Conservation (phyloP, 2,797 vertebrate genomes). For the Loriculus beryllinus region DNA sequence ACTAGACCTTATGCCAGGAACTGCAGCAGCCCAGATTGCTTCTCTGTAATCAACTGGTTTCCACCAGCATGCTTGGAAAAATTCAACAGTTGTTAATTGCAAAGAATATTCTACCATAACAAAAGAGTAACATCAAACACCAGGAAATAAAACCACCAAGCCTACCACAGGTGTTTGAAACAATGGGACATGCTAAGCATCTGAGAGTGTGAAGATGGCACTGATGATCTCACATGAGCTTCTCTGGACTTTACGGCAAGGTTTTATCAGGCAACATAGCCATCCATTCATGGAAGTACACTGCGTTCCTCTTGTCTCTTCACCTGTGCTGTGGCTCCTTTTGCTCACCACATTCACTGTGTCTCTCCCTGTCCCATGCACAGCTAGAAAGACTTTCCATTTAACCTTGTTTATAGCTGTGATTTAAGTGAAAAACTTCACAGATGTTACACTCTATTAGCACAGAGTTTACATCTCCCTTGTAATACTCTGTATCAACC, state of each 20-base stretch:
- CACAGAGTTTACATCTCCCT: background rate
- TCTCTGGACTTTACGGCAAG: background rate
- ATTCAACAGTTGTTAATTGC: background rate
- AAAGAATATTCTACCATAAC: background rate
- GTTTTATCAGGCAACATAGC: background rate
- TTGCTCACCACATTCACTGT: background rate
- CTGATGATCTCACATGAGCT: accelerated
- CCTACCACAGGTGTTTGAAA: background rate
- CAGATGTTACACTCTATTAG: background rate
- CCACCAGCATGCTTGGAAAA: background rate
- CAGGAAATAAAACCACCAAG: background rate
- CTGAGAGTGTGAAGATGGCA: background rate
- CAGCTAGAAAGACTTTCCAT: background rate
- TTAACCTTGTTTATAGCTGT: background rate
- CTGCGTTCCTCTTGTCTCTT: accelerated
- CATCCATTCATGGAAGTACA: background rate
- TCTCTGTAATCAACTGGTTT: background rate
- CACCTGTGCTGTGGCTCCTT: accelerated
- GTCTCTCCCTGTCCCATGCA: background rate
- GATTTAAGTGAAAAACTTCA: background rate
- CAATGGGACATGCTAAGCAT: background rate
- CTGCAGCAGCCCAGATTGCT: background rate
- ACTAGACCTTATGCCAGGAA: background rate
- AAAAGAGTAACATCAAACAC: background rate
- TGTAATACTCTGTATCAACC: background rate